Evolutionary conservation across 2,113 vertebrate species (phyloP).

Genomic region (Ranitomeya variabilis): DNA sequence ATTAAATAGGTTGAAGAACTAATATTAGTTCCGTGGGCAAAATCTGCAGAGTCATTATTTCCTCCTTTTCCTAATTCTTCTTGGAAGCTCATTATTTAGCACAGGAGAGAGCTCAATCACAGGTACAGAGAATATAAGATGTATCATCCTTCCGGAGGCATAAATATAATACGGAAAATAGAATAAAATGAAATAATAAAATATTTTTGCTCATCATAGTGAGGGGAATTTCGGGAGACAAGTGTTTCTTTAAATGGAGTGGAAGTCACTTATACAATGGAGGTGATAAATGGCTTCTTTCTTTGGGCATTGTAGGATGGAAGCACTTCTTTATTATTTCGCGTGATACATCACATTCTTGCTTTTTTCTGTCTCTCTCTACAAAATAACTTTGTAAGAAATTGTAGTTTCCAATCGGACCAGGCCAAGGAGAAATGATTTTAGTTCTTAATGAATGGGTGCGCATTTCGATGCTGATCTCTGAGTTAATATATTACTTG

Average conservation of each 20-base stretch:
- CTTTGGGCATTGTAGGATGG: background rate
- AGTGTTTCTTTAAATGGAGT: background rate
- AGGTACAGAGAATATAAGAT: background rate
- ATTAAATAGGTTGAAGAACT: too few relatives aligned
- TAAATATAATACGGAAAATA: background rate
- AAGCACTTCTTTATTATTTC: background rate
- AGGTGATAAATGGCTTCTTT: constrained; percentile 11
- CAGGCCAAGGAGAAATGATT: background rate
- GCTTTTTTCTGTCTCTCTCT: background rate
- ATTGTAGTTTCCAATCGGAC: background rate
- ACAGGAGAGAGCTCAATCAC: background rate
- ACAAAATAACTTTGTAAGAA: background rate
- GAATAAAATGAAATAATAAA: background rate
- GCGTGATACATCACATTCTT: background rate
- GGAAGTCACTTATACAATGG: background rate
- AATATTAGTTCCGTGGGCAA: too few relatives aligned
- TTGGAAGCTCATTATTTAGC: too few relatives aligned
- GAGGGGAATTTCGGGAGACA: background rate
- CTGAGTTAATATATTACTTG: too few relatives aligned
- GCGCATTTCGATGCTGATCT: too few relatives aligned
- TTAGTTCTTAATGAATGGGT: background rate
- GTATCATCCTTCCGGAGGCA: background rate
- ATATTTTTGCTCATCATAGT: background rate
- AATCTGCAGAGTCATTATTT: too few relatives aligned
- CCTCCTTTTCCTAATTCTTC: too few relatives aligned